Conservation (phyloP, 1,140 invertebrate species). For the Drosophila pruinosa region DNA sequence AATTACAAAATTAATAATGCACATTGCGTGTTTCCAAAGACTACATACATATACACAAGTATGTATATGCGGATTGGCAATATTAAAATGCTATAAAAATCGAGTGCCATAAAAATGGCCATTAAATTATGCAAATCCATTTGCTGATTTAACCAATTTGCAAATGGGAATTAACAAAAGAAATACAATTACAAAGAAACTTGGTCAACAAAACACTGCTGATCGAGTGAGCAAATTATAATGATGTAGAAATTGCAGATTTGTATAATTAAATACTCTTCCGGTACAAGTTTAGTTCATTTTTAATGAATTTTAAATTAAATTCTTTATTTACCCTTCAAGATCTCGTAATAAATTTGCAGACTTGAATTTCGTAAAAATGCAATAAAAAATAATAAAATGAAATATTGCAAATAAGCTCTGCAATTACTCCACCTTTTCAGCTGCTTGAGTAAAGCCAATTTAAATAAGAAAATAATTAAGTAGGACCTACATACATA, state of each 20-base stretch:
- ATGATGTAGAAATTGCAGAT: neutral
- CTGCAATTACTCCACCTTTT: too few species aligned
- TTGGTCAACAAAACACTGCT: neutral
- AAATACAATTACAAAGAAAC: constrained; percentile 20
- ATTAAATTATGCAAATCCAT: constrained; percentile 22
- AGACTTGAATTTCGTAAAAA: too few species aligned
- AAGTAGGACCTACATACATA: neutral
- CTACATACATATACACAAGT: neutral
- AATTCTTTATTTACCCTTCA: too few species aligned
- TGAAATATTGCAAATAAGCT: too few species aligned
- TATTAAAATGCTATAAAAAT: constrained; percentile 12
- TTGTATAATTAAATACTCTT: neutral
- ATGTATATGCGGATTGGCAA: neutral
- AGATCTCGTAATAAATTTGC: too few species aligned
- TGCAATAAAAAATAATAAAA: too few species aligned
- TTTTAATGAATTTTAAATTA: too few species aligned
- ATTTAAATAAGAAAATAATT: neutral
- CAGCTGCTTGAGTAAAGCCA: too few species aligned
- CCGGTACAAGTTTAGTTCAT: too few species aligned
- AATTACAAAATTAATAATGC: constrained; percentile 12
- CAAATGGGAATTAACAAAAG: constrained; percentile 3
- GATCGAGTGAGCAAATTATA: neutral
- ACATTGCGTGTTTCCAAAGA: constrained; percentile 9
- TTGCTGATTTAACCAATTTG: neutral
- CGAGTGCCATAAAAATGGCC: constrained; percentile 20